Evolutionary conservation across 35 echinoderm and acorn worm genomes (phyloP), one percentile per base, ranked within the genome.

Genomic region (Amphiura filiformis): DNA sequence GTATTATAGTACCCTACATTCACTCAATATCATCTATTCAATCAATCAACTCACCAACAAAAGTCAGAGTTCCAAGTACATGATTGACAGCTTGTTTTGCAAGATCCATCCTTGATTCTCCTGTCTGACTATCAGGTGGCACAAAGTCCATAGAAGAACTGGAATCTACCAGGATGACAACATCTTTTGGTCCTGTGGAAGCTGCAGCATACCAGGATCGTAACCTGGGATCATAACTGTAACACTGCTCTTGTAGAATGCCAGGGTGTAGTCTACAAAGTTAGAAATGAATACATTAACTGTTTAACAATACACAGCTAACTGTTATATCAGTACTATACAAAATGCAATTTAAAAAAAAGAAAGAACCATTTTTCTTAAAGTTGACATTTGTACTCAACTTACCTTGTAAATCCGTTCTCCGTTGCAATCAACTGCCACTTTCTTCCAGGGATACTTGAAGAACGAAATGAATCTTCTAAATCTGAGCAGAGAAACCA

Each of bases 21-120:
- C n/a, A n/a, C n/a, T n/a, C n/a, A n/a, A n/a, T n/a, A n/a, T n/a
- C n/a, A n/a, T n/a, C n/a, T n/a, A n/a, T n/a, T n/a, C n/a, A n/a
- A n/a, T n/a, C n/a, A n/a, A n/a, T n/a, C n/a, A n/a, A n/a, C 85
- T 78, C 39, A 87, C 85, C 85, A n/a, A 87, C 70, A 87, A 79
- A 87, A 40, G 65, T 87, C 20, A 87, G 32, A 0, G 85, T 87
- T 22, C 85, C 35, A 31, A 87, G 85, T 41, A 87, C 85, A 78
- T 87, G 36, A 39, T 34, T 42, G 0, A 87, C 85, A 39, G 85
- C 85, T 32, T 30, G 70, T 0, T 77, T 77, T 30, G 85, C 85
- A 18, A 79, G 26, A 22, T 77, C 38, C 70, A 87, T 87, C 14
- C 64, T 57, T 1, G 70, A 78, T 41, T 76, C 22, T 0, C 23